Percentiles rank a stretch among this genome's conserved stretches.
Evolutionary conservation across 1,140 invertebrate species (phyloP).

Genomic region (Rhagoletis zephyria): DNA sequence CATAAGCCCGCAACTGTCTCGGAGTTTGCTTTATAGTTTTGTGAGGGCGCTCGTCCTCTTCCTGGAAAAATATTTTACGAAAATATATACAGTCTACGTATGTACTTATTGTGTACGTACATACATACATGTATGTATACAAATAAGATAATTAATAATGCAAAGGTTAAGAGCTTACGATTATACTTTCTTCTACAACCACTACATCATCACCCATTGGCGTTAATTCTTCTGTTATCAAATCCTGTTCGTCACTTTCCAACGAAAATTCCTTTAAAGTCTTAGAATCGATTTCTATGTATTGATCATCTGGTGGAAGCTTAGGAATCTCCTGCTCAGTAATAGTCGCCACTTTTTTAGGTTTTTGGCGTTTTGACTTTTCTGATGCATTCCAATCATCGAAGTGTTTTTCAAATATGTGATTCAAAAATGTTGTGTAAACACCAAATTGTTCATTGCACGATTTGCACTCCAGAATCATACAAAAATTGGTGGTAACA

Average conservation of each 20-base stretch:
- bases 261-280: neutral
- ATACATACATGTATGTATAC: conserved; percentile 4
- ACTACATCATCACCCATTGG: neutral
- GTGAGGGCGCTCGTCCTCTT: neutral
- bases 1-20: neutral
- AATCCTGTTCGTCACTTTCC: neutral
- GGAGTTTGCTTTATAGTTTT: neutral
- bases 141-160: neutral
- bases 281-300: neutral
- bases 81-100: no score
- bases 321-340: neutral
- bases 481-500: neutral
- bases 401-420: conserved; percentile 37
- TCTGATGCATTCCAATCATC: neutral
- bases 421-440: neutral
- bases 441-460: neutral
- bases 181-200: no score
- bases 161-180: neutral
- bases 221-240: neutral
- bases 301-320: neutral
- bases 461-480: conserved; percentile 16
- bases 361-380: neutral
- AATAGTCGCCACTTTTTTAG: neutral
- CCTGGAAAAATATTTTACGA: neutral
- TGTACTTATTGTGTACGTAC: neutral